Evolutionary conservation across 2,888 invertebrate species (phyloP), one percentile per base, ranked within the genome.

Genomic region (Euplagia quadripunctaria): DNA sequence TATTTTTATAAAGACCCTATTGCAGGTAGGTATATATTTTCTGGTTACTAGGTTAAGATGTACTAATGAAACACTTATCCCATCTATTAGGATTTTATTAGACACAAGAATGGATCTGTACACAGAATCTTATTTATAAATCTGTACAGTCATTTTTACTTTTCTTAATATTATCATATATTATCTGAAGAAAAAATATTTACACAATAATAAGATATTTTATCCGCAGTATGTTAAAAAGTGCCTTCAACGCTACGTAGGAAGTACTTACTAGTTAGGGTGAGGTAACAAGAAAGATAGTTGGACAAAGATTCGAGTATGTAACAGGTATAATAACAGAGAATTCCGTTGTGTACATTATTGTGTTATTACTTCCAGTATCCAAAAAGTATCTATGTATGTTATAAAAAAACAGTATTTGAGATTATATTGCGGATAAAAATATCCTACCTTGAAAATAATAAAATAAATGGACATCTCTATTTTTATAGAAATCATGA

Each of bases 71-170:
- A 84, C 81, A 74, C 74, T 68, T 68, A 67, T 78, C 8, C 76
- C 72, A 76, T 78, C 76, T 84, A 81, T 79, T 70, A 82, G 76
- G 75, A 76, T 81, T 84, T 83, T 81, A 85, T 85, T 85, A 85
- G 83, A 82, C 83, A 84, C 81, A 84, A 82, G 72, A 79, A 79
- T 71, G 76, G 70, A 84, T 81, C 81, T 83, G 83, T 83, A 83
- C 85, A 83, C 65, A 78, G 76, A 79, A 81, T 77, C 81, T 83
- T 83, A 85, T 70, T 78, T 75, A 76, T 78, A 76, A 80, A 78
- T 82, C 81, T 83, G 85, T 83, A 83, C 83, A 83, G 81, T 74
- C 78, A 84, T 58, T 55, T 61, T 65, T 73, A 70, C 75, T 82
- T 82, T 68, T 77, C 82, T 82, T 83, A 85, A 71, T 70, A 82